Evolutionary conservation across 2,113 vertebrate genomes (phyloP).

Genomic region (Hemiscyllium ocellatum): DNA sequence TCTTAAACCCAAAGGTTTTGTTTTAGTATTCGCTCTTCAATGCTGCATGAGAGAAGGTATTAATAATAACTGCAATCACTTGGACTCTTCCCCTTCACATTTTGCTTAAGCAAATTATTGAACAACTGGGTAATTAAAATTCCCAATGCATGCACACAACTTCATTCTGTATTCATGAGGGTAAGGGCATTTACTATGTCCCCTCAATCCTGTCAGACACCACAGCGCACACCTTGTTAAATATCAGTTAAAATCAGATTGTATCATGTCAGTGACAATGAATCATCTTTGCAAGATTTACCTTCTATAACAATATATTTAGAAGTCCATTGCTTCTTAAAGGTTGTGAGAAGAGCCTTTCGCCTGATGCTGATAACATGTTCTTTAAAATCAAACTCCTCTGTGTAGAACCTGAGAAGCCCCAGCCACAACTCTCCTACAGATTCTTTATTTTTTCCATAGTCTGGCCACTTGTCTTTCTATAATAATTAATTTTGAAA

Average conservation of each 20-base stretch:
- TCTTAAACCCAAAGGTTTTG: neutral
- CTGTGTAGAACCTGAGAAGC: slow-evolving; percentile 86
- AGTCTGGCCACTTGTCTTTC: slow-evolving; percentile 66
- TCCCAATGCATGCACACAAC: neutral
- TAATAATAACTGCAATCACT: neutral
- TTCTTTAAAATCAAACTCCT: slow-evolving; percentile 92
- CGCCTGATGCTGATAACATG: slow-evolving; percentile 84
- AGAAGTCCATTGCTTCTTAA: slow-evolving; percentile 95
- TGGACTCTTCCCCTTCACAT: neutral
- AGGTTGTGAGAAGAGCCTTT: slow-evolving; percentile 79
- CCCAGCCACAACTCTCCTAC: slow-evolving; percentile 87
- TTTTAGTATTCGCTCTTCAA: neutral
- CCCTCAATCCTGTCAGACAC: neutral
- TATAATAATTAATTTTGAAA: neutral
- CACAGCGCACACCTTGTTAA: neutral
- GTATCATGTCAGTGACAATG: neutral
- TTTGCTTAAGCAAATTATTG: neutral
- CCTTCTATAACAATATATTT: slow-evolving; percentile 96
- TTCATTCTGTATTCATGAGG: neutral
- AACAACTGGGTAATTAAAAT: neutral
- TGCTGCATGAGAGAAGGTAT: neutral
- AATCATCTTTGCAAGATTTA: slow-evolving; percentile 44
- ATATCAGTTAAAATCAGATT: neutral
- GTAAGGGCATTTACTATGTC: neutral
- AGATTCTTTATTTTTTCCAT: slow-evolving; percentile 71